Conservation (phyloP, 1,140 invertebrate genomes). For the Pogonomyrmex californicus region DNA sequence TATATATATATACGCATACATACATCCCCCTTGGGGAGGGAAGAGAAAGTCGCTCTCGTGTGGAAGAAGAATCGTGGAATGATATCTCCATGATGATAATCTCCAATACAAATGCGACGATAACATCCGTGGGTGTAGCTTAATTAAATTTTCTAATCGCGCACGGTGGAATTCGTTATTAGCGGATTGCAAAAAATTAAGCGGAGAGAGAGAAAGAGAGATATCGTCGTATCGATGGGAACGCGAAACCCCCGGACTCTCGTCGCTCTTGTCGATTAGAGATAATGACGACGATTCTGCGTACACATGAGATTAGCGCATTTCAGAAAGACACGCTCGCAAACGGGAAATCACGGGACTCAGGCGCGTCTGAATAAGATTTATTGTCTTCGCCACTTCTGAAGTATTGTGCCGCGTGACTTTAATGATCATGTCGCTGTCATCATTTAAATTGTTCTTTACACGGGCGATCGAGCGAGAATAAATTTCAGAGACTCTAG, state of each 20-base stretch:
- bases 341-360: neutral
- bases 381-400: neutral
- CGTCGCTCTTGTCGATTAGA: neutral
- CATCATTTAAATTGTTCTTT: neutral
- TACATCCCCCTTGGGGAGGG: neutral
- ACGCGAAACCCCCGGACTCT: neutral
- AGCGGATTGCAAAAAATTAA: neutral
- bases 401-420: neutral
- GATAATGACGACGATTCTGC: neutral
- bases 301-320: conserved; percentile 26
- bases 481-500: too few species aligned
- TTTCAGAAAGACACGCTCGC: neutral
- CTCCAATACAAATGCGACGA: conserved; percentile 60
- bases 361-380: neutral
- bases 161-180: neutral
- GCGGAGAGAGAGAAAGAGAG: neutral
- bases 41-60: conserved; percentile 18
- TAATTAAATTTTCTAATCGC: conserved; percentile 70
- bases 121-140: conserved; percentile 37
- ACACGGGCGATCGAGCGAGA: too few species aligned
- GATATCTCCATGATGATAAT: conserved; percentile 46
- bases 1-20: conserved; percentile 1
- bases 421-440: neutral
- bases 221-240: conserved; percentile 29
- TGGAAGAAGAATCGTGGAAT: conserved; percentile 25